phyloP scores from a whole-genome alignment of 1,140 invertebrate genomes.

The Halesus radiatus region DNA sequence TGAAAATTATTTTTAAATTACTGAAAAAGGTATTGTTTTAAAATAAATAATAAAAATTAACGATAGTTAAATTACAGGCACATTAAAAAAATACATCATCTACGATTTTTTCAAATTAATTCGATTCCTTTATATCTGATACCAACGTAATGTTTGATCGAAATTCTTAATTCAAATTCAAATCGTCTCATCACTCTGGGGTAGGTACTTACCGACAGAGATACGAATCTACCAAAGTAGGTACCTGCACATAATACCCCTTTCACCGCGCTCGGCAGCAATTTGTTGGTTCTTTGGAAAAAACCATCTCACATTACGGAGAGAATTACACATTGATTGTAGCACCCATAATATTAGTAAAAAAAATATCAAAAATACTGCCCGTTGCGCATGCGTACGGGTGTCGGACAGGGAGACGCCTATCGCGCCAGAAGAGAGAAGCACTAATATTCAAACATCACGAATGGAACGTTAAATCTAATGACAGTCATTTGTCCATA shows the following conservation, averaged over 20 bases:
- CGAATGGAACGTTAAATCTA: conserved; percentile 59
- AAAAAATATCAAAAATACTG: conserved; percentile 3
- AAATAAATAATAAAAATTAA: too few relatives aligned
- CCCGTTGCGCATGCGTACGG: not conserved
- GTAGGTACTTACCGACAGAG: too few relatives aligned
- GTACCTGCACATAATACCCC: not conserved
- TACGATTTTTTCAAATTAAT: too few relatives aligned
- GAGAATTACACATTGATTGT: conserved; percentile 21
- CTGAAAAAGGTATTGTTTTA: too few relatives aligned
- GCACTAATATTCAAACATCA: conserved; percentile 56
- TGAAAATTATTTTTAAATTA: too few relatives aligned
- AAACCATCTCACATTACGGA: conserved; percentile 30
- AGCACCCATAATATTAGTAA: conserved; percentile 33
- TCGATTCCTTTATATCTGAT: too few relatives aligned
- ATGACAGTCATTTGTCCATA: conserved; percentile 69
- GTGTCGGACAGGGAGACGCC: conserved; percentile 2
- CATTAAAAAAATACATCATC: too few relatives aligned
- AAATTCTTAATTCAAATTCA: too few relatives aligned
- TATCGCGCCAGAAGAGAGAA: not conserved
- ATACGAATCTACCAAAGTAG: too few relatives aligned
- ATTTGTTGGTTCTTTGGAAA: conserved; percentile 6
- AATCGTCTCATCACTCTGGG: too few relatives aligned
- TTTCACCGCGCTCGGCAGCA: not conserved
- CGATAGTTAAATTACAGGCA: too few relatives aligned
- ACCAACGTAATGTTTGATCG: too few relatives aligned